Evolutionary conservation across 2,113 vertebrate species (phyloP).

Genomic region (Sorex fumeus): DNA sequence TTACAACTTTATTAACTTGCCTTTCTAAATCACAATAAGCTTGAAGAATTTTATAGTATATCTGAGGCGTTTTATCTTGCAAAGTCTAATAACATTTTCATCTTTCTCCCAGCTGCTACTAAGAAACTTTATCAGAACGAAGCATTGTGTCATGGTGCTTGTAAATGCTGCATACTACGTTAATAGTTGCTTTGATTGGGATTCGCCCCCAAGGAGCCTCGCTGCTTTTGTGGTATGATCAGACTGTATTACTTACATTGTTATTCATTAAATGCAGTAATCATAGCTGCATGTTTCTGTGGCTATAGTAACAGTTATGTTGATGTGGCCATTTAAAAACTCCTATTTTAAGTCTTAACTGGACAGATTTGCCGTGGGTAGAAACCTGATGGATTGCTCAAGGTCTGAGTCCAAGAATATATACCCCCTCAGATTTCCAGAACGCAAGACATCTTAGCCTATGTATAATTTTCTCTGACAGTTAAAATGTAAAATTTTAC

Average conservation of each 20-base stretch:
- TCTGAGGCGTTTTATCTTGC: slow-evolving; percentile 68
- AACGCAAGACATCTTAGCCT: slow-evolving; percentile 78
- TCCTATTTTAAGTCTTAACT: slow-evolving; percentile 83
- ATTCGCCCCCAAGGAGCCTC: slow-evolving; percentile 98
- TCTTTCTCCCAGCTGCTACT: slow-evolving; percentile 92
- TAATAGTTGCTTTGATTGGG: slow-evolving; percentile 99
- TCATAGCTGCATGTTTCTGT: slow-evolving; percentile 68
- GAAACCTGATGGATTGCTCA: slow-evolving; percentile 80
- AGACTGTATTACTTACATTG: slow-evolving; percentile 69
- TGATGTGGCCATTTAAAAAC: slow-evolving; percentile 80
- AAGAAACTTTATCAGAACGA: slow-evolving; percentile 95
- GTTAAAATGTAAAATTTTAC: slow-evolving; percentile 79
- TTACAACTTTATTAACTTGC: slow-evolving; percentile 65
- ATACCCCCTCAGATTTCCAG: slow-evolving; percentile 77
- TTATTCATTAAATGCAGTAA: slow-evolving; percentile 79
- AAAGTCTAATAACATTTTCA: slow-evolving; percentile 78
- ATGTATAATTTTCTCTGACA: slow-evolving; percentile 79
- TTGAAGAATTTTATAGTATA: slow-evolving; percentile 52
- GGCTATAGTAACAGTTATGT: slow-evolving; percentile 83
- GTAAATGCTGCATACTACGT: slow-evolving; percentile 95
- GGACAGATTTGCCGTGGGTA: slow-evolving; percentile 84
- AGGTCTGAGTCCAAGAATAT: slow-evolving; percentile 84
- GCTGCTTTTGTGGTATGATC: slow-evolving; percentile 97
- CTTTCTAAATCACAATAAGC: slow-evolving; percentile 66
- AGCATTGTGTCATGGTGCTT: slow-evolving; percentile 95